These are phyloP conservation scores for Octomys mimax DNA, from an alignment of 2,797 vertebrate species.

Conservation along the genomic window DNA sequence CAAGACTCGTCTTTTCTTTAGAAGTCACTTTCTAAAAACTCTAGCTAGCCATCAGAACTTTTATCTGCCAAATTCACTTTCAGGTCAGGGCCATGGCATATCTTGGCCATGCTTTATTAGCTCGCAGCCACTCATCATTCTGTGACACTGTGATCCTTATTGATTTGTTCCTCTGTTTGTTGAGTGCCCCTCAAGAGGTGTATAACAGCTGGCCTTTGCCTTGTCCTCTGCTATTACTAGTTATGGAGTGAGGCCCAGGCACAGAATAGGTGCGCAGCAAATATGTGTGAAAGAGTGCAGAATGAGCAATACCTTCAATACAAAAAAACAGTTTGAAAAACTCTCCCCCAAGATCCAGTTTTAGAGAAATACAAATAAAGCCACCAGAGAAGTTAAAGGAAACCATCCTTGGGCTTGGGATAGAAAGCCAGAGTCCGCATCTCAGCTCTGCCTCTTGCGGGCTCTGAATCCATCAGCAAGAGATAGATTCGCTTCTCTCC, in stretches of 20 bases:
- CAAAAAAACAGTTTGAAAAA: background rate
- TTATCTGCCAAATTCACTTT: background rate
- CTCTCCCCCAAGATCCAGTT: background rate
- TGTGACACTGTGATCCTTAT: background rate
- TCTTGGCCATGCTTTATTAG: background rate
- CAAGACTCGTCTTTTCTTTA: background rate
- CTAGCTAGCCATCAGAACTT: background rate
- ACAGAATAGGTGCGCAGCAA: background rate
- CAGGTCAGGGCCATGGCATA: no score
- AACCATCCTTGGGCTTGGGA: background rate
- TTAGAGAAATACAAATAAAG: constrained; percentile 9
- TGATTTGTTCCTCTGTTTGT: no score
- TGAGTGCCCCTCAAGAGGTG: background rate
- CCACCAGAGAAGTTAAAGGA: background rate
- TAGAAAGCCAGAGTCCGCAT: background rate
- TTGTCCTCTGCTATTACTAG: background rate
- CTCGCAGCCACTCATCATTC: background rate
- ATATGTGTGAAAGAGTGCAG: background rate
- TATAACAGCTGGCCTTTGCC: background rate
- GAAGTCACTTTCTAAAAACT: background rate
- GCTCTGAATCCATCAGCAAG: background rate
- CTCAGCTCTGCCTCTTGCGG: background rate
- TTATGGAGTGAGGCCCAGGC: background rate
- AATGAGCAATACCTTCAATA: background rate
- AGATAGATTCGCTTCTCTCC: background rate